Percentiles rank a stretch among this genome's conserved stretches.
phyloP scores from a whole-genome alignment of 2,888 invertebrate species.

The Leucophenga maculata region DNA sequence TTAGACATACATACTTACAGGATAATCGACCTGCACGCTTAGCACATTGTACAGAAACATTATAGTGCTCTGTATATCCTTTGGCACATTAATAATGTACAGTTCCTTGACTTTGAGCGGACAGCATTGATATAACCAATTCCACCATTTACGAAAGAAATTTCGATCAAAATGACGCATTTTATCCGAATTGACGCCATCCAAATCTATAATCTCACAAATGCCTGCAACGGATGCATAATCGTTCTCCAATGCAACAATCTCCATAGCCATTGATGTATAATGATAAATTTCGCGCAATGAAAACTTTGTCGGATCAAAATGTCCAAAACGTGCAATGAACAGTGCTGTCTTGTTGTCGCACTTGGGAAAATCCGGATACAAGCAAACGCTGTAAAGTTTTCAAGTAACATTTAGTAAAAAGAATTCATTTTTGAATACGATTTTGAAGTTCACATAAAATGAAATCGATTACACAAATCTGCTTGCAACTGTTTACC shows the following conservation, averaged over 20 bases:
- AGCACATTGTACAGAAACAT: slow-evolving; percentile 52
- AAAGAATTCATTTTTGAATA: too few relatives aligned
- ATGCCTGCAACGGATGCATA: slow-evolving; percentile 62
- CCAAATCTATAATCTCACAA: slow-evolving; percentile 60
- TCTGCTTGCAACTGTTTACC: not conserved
- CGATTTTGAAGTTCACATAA: too few relatives aligned
- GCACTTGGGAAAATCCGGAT: slow-evolving; percentile 59
- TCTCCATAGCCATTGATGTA: slow-evolving; percentile 60
- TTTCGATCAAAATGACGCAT: slow-evolving; percentile 54
- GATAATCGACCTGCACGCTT: slow-evolving; percentile 50
- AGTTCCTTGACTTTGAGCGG: slow-evolving; percentile 57
- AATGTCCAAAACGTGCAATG: slow-evolving; percentile 59
- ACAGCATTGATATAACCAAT: slow-evolving; percentile 57
- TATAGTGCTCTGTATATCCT: slow-evolving; percentile 56
- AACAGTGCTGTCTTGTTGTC: slow-evolving; percentile 58
- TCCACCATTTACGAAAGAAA: slow-evolving; percentile 59
- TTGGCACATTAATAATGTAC: slow-evolving; percentile 61
- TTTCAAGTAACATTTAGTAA: too few relatives aligned
- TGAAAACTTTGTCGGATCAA: slow-evolving; percentile 56
- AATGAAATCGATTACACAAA: too few relatives aligned
- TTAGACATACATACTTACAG: slow-evolving; percentile 43
- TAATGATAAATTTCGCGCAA: slow-evolving; percentile 61
- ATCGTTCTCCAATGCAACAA: slow-evolving; percentile 63
- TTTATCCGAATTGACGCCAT: slow-evolving; percentile 52
- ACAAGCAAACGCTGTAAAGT: slow-evolving; percentile 49